These are phyloP conservation scores for Chrysolina americana DNA, from an alignment of 2,888 invertebrate species.

Conservation along the genomic window DNA sequence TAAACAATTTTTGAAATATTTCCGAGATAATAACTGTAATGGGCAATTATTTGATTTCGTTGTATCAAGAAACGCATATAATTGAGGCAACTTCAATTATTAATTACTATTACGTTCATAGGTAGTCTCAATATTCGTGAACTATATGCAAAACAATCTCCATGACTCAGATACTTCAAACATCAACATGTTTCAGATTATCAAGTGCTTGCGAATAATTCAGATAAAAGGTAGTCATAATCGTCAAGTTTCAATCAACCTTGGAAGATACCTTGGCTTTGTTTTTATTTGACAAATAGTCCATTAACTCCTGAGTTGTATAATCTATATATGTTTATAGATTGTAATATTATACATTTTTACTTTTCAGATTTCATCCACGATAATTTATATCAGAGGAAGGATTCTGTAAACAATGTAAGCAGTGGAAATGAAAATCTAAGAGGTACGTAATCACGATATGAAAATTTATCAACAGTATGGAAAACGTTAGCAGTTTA, in stretches of 20 bases:
- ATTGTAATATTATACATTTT: background rate
- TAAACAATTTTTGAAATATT: no score
- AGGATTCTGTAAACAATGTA: conserved; percentile 39
- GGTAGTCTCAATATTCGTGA: no score
- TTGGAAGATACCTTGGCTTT: background rate
- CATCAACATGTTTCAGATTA: no score
- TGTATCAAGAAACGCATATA: no score
- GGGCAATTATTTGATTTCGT: no score
- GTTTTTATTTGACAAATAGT: conserved; percentile 15
- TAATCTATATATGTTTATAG: background rate
- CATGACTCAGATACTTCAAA: no score
- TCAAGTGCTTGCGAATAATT: no score
- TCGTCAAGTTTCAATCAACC: background rate
- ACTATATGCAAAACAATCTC: no score
- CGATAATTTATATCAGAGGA: conserved; percentile 60
- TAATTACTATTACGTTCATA: no score
- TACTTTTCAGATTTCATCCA: conserved; percentile 64
- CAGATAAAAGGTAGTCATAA: no score
- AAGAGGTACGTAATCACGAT: conserved; percentile 53
- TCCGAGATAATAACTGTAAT: no score
- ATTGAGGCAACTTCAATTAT: no score
- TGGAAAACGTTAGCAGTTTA: background rate
- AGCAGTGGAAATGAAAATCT: conserved; percentile 54
- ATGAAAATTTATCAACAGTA: background rate
- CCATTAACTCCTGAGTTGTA: background rate